Base-by-base conservation (phyloP, 2,888 invertebrate genomes). In the Chromoteleia sp. region DNA sequence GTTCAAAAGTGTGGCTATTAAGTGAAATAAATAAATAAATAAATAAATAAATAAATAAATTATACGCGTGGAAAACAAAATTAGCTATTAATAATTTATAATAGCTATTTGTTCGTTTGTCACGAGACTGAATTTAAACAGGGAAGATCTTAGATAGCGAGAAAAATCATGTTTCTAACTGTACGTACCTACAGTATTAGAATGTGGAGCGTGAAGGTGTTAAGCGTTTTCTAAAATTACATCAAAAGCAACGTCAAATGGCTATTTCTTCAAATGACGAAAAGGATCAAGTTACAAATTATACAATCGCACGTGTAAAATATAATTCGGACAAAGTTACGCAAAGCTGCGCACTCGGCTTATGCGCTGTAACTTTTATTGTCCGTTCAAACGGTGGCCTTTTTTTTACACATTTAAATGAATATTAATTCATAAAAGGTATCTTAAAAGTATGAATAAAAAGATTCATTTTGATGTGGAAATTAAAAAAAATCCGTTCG, bases 211-310 rank as follows among this genome's bases (percentile, higher is more conserved):
- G 56, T 63, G 65, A 65, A 65, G 48, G 74, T 65, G 65, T 74
- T 74, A 45, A 65, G 74, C 74, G 65, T 65, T 74, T 74, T 74
- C 74, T 74, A 74, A 74, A 74, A 65, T 74, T 65, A 74, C 74
- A 52, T 73, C 71, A 56, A 63, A 56, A 63, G 39, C 59, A 8
- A 36, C 48, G 29, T 50, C 71, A 29, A 71, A 59, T 70, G 41
- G 10, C 14, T 39, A 17, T 33, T 63, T 48, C 33, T 63, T 63
- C 63, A 19, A 48, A 56, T 17, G 68, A 43, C 43, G 52, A 43
- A 68, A 56, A 56, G 25, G 48, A 70, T 70, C 58, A 14, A 30
- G 58, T 58, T 58, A 68, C 68, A 17, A 2, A 25, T 30, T 58
- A 15, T 15, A 30, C 21, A 36, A 63, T 63, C 17, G 17, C 33